These are phyloP conservation scores for Oeneis ivallda DNA, from an alignment of 2,888 invertebrate species.

Conservation along the genomic window DNA sequence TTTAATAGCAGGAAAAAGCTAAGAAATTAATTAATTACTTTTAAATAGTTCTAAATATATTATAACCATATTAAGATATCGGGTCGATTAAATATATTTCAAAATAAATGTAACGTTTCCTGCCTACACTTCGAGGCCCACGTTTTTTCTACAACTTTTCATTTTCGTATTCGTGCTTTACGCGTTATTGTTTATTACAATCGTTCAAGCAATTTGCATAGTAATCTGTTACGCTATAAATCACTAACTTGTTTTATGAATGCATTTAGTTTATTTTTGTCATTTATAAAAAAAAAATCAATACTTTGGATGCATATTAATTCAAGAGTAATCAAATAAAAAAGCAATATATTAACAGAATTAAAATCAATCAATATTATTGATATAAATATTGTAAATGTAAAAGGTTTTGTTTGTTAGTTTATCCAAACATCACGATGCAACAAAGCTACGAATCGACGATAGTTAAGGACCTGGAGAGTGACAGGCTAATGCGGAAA, in stretches of 20 bases:
- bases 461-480: too few relatives aligned
- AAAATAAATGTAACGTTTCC: neutral
- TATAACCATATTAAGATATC: neutral
- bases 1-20: too few relatives aligned
- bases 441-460: too few relatives aligned
- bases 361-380: neutral
- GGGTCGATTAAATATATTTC: neutral
- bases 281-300: neutral
- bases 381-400: too few relatives aligned
- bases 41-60: too few relatives aligned
- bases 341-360: neutral
- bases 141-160: conserved; percentile 9
- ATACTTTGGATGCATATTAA: conserved; percentile 2
- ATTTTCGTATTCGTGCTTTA: conserved; percentile 30
- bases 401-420: too few relatives aligned
- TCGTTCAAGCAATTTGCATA: conserved; percentile 37
- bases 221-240: conserved; percentile 33
- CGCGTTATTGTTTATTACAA: conserved; percentile 27
- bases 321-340: neutral
- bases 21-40: too few relatives aligned
- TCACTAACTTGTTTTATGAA: conserved; percentile 20
- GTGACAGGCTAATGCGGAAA: too few relatives aligned
- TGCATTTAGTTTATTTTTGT: conserved; percentile 12
- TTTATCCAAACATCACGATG: too few relatives aligned
- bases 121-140: conserved; percentile 13